Percentiles rank a stretch among this genome's conserved stretches.
These are phyloP conservation scores for Rhabditoides inermis DNA, from an alignment of 2,888 invertebrate species.

Conservation along the genomic window DNA sequence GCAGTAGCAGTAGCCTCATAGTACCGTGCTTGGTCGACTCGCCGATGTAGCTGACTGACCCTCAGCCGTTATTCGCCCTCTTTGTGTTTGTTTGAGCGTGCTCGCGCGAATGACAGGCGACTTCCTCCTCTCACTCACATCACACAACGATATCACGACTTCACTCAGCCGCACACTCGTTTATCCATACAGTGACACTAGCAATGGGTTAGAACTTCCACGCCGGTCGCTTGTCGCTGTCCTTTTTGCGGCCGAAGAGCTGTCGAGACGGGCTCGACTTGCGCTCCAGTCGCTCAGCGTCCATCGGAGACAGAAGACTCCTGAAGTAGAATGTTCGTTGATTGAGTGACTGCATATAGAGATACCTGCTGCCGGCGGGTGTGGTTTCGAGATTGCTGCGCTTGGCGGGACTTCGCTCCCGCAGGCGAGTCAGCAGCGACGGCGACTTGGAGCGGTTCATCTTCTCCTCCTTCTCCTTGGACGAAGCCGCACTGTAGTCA, in stretches of 20 bases:
- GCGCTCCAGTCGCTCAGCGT: constrained; percentile 34
- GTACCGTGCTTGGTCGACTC: too few relatives aligned
- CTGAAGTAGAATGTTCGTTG: constrained; percentile 12
- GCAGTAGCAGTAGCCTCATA: too few relatives aligned
- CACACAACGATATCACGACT: too few relatives aligned
- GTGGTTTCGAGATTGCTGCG: constrained; percentile 33
- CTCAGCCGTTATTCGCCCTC: too few relatives aligned
- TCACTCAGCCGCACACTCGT: too few relatives aligned
- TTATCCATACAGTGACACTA: too few relatives aligned
- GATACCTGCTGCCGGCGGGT: constrained; percentile 27
- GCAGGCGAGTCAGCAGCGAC: constrained; percentile 34
- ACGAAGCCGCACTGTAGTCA: too few relatives aligned
- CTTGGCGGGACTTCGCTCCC: constrained; percentile 44
- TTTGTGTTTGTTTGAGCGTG: too few relatives aligned
- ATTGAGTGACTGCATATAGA: neutral
- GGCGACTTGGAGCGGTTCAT: constrained; percentile 33
- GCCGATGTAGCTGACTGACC: too few relatives aligned
- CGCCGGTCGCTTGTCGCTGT: constrained; percentile 39
- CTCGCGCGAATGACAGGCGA: too few relatives aligned
- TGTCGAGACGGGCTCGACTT: constrained; percentile 38
- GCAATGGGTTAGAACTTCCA: constrained; percentile 45
- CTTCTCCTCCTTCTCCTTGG: constrained; percentile 25
- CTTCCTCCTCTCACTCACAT: too few relatives aligned
- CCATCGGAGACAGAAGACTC: constrained; percentile 38
- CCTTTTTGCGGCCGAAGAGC: constrained; percentile 35